These are phyloP conservation scores for Columbina picui DNA, from an alignment of 2,113 vertebrate genomes.

Conservation along the genomic window DNA sequence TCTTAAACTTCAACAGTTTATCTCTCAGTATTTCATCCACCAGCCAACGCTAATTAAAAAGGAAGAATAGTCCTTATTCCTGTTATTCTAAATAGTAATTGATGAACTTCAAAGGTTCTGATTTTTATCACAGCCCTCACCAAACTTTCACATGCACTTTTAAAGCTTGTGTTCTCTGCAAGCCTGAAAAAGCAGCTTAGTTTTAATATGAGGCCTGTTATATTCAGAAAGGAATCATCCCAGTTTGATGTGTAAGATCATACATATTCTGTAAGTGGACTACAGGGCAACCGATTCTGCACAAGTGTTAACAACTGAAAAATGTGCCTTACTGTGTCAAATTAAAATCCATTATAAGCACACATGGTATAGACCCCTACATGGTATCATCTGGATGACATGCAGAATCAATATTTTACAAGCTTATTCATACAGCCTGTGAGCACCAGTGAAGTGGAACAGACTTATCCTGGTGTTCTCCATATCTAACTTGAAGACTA, in stretches of 20 bases:
- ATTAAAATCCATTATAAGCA: not conserved
- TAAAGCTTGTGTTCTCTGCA: not conserved
- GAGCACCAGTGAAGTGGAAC: not conserved
- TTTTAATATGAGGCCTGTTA: not conserved
- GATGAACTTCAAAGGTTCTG: conserved; percentile 54
- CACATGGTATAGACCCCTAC: not conserved
- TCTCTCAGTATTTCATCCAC: conserved; percentile 48
- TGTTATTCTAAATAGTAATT: conserved; percentile 42
- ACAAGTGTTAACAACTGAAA: not conserved
- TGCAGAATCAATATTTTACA: not conserved
- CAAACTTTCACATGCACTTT: conserved; percentile 21
- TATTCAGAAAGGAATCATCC: not conserved
- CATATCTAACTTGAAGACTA: not conserved
- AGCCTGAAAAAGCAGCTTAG: not conserved
- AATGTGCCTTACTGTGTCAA: not conserved
- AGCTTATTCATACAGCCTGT: not conserved
- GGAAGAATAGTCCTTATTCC: conserved; percentile 62
- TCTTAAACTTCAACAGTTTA: conserved; percentile 70
- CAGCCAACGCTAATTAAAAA: conserved; percentile 68
- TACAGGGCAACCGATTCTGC: not conserved
- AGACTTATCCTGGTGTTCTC: not conserved
- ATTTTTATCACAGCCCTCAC: conserved; percentile 32
- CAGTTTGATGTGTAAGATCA: not conserved
- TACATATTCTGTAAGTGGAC: not conserved
- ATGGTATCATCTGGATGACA: not conserved